These are phyloP conservation scores for Hylia prasina DNA, from an alignment of 2,113 vertebrate species.

Conservation along the genomic window DNA sequence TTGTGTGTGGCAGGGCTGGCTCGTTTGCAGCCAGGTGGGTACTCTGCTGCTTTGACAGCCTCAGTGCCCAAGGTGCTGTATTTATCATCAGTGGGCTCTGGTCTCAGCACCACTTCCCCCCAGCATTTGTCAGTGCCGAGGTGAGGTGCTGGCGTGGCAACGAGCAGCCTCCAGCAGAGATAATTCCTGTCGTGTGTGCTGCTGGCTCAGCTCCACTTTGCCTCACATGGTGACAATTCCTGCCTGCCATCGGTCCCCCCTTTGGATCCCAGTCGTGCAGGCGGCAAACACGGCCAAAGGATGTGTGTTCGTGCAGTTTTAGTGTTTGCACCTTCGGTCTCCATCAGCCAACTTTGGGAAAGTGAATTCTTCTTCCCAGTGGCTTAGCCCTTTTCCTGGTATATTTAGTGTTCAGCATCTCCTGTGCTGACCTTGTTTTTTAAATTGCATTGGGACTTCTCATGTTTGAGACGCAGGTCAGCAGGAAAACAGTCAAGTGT, in stretches of 20 bases:
- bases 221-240: neutral
- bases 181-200: neutral
- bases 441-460: neutral
- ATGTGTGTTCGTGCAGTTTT: rapidly evolving
- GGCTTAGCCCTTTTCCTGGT: neutral
- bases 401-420: neutral
- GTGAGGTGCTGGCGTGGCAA: rapidly evolving
- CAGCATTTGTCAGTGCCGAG: rapidly evolving
- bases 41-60: neutral
- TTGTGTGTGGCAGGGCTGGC: rapidly evolving
- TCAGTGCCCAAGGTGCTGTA: rapidly evolving
- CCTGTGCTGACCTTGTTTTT: neutral
- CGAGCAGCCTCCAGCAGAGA: neutral
- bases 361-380: neutral
- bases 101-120: rapidly evolving
- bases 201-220: neutral
- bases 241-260: neutral
- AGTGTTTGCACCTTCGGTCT: rapidly evolving
- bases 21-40: neutral
- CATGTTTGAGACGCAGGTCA: rapidly evolving
- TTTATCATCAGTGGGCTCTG: neutral
- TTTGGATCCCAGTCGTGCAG: neutral
- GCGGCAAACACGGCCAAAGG: rapidly evolving
- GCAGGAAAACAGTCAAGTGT: neutral
- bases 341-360: neutral